Conservation (phyloP, 1,140 invertebrate species). For the Phenacoccus solenopsis region DNA sequence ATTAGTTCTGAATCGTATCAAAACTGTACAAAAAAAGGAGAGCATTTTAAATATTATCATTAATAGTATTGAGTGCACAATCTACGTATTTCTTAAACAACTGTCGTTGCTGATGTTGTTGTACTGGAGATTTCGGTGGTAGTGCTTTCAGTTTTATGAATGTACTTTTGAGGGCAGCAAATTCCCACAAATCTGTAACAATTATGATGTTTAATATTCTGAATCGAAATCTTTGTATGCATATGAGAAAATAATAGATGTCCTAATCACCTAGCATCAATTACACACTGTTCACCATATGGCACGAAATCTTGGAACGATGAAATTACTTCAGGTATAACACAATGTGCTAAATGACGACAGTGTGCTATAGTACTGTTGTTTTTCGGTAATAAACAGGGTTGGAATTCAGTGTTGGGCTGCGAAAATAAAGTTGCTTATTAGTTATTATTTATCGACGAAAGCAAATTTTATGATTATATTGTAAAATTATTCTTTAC, state of each 20-base stretch:
- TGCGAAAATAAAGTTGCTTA: conserved; percentile 1
- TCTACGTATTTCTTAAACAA: background rate
- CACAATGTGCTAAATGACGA: conserved; percentile 20
- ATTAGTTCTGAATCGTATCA: background rate
- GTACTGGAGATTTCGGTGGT: background rate
- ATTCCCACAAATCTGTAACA: conserved; percentile 3
- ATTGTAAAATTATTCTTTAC: background rate
- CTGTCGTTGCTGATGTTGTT: background rate
- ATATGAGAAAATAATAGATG: no score
- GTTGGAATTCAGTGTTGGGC: conserved; percentile 13
- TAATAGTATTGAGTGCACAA: background rate
- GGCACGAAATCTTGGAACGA: conserved; percentile 1
- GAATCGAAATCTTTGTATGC: no score
- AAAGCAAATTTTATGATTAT: background rate
- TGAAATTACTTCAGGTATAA: conserved; percentile 17
- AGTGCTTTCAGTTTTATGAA: background rate
- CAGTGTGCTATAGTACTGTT: conserved; percentile 11
- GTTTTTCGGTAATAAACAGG: background rate
- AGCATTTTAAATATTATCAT: background rate
- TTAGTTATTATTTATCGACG: background rate
- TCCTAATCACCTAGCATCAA: conserved; percentile 3
- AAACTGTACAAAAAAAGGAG: conserved; percentile 2
- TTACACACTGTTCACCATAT: conserved; percentile 7
- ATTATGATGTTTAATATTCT: background rate
- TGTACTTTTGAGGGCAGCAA: background rate